These are phyloP conservation scores for Capitulum mitella DNA, from an alignment of 2,888 invertebrate genomes.

Conservation along the genomic window DNA sequence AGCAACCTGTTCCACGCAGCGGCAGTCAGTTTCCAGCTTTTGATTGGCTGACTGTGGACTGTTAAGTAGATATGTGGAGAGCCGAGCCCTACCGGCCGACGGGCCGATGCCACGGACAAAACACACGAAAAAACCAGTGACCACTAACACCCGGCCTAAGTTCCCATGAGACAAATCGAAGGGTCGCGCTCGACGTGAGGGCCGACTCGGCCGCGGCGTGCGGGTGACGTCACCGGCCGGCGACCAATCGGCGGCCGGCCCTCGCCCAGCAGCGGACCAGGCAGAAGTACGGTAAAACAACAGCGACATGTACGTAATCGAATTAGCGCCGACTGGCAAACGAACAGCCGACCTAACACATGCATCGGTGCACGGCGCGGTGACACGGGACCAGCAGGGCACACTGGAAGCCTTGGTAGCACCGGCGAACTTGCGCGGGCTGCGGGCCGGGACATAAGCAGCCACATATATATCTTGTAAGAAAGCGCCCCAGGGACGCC, in stretches of 20 bases:
- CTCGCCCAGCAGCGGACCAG: background rate
- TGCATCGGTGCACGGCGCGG: background rate
- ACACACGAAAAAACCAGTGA: background rate
- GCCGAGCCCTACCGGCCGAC: background rate
- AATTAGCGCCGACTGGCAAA: background rate
- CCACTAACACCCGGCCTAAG: background rate
- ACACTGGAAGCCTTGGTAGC: background rate
- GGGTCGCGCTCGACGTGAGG: too few species aligned
- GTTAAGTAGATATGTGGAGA: constrained; percentile 10
- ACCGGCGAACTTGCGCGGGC: background rate
- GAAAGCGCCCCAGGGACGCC: background rate
- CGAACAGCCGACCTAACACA: background rate
- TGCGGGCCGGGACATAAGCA: background rate
- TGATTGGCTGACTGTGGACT: background rate
- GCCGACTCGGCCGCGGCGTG: too few species aligned
- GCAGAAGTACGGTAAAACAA: background rate
- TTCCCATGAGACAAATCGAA: too few species aligned
- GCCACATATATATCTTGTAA: background rate
- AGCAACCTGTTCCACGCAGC: background rate
- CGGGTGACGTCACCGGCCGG: background rate
- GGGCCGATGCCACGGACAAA: background rate
- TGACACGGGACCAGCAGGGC: background rate
- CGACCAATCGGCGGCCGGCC: background rate
- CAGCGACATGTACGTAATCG: background rate
- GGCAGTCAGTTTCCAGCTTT: background rate